phyloP scores from a whole-genome alignment of 2,113 vertebrate genomes.

The Thamnophis sirtalis region DNA sequence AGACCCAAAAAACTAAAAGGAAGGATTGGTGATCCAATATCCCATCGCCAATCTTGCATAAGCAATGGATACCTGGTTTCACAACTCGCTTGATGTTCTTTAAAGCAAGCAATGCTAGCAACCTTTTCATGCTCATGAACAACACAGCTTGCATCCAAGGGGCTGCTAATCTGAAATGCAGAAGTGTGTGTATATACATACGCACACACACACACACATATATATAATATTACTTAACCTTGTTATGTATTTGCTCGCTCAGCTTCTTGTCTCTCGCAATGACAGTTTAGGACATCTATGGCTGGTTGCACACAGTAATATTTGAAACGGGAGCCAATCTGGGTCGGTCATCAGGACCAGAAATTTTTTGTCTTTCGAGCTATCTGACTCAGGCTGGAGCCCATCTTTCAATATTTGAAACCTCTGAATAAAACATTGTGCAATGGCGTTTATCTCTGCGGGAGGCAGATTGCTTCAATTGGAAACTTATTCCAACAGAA shows the following conservation, averaged over 20 bases:
- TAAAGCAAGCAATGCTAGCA: background rate
- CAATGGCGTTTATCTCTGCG: background rate
- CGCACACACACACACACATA: too few relatives aligned
- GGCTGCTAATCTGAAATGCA: background rate
- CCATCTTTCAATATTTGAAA: background rate
- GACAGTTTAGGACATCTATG: background rate
- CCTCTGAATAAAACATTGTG: background rate
- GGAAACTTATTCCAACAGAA: background rate
- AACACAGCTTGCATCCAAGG: background rate
- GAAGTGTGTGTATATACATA: too few relatives aligned
- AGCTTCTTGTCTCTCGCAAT: background rate
- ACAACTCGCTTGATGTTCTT: background rate
- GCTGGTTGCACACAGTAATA: background rate
- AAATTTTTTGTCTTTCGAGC: too few relatives aligned
- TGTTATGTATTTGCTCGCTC: background rate
- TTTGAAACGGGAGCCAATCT: background rate
- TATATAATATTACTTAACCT: too few relatives aligned
- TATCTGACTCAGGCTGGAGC: too few relatives aligned
- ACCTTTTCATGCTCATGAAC: background rate
- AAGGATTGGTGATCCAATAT: background rate
- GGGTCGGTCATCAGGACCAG: too few relatives aligned
- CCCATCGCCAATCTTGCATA: background rate
- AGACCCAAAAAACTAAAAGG: background rate
- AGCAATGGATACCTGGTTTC: background rate
- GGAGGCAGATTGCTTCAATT: background rate